Conservation (phyloP, 2,888 invertebrate species). For the Nemapogon koenigi region DNA sequence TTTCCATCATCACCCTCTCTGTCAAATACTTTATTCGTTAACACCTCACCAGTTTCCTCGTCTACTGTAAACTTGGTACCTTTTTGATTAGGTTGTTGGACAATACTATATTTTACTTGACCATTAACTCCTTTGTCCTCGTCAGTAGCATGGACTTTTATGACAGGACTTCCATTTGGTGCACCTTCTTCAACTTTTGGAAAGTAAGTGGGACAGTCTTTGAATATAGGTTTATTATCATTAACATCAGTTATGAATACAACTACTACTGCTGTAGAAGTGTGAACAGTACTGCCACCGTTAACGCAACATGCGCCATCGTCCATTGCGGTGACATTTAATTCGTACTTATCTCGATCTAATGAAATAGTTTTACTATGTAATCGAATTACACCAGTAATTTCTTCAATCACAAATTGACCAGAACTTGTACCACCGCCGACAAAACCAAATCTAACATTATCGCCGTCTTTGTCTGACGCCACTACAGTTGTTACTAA, state of each 20-base stretch:
- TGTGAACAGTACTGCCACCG: conserved; percentile 86
- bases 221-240: conserved; percentile 95
- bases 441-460: conserved; percentile 90
- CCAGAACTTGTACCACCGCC: conserved; percentile 90
- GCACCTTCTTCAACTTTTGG: conserved; percentile 96
- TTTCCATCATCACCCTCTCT: conserved; percentile 96
- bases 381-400: conserved; percentile 91
- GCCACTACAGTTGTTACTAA: conserved; percentile 96
- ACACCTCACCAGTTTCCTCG: conserved; percentile 93
- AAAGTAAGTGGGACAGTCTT: conserved; percentile 90
- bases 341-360: conserved; percentile 92
- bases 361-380: conserved; percentile 86
- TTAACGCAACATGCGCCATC: conserved; percentile 97
- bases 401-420: conserved; percentile 94
- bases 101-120: conserved; percentile 96
- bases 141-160: conserved; percentile 93
- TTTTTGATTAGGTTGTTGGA: conserved; percentile 93
- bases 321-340: conserved; percentile 97
- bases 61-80: conserved; percentile 96
- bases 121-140: conserved; percentile 96
- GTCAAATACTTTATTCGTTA: conserved; percentile 95
- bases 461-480: conserved; percentile 96
- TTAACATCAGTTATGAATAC: conserved; percentile 98
- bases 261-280: conserved; percentile 93
- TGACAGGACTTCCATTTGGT: conserved; percentile 91